Conservation (phyloP, 1,140 invertebrate genomes). For the Stegodyphus mimosarum region DNA sequence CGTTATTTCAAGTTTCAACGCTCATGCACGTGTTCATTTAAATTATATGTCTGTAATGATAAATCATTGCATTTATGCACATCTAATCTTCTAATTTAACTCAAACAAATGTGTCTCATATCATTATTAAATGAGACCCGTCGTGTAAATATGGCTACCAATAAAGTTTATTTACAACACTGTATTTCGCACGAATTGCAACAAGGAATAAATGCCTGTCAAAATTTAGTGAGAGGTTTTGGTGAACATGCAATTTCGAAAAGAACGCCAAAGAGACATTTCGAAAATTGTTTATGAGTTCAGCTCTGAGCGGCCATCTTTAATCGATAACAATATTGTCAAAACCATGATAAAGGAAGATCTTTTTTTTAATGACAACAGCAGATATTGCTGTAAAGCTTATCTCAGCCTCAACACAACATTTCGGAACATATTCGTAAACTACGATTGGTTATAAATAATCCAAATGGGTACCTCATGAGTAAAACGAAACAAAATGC, state of each 20-base stretch:
- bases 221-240: not conserved
- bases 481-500: not conserved
- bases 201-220: not conserved
- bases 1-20: no score
- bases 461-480: not conserved
- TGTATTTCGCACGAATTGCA: not conserved
- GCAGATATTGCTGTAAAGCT: not conserved
- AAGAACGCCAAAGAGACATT: not conserved
- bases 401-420: not conserved
- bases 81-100: no score
- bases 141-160: no score
- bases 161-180: not conserved
- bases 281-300: no score
- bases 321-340: no score
- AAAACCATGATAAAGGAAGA: not conserved
- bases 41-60: no score
- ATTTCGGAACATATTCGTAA: not conserved
- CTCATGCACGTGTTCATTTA: no score
- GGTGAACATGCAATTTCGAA: conserved; percentile 36
- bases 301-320: not conserved
- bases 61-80: no score
- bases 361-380: no score
- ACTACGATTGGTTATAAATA: not conserved
- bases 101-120: no score
- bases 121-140: no score